Conservation (phyloP, 2,113 vertebrate genomes). For the Phrynosoma blainvillii region DNA sequence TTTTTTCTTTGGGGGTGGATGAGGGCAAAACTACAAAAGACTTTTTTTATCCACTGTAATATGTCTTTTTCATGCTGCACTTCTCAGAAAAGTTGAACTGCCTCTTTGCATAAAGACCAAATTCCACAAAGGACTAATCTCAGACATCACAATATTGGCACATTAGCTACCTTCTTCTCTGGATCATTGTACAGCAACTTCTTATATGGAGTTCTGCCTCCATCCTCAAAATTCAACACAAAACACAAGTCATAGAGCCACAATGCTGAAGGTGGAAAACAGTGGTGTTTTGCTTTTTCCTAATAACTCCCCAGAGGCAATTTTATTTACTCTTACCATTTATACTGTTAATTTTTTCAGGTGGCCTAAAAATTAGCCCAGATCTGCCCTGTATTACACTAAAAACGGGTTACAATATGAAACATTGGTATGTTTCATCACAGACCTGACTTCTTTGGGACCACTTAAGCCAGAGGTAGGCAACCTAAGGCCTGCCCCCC, state of each 20-base stretch:
- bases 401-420: background rate
- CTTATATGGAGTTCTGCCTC: background rate
- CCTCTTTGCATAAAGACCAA: conserved; percentile 55
- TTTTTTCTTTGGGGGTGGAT: conserved; percentile 51
- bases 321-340: background rate
- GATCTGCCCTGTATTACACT: background rate
- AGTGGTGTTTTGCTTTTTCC: background rate
- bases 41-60: conserved; percentile 57
- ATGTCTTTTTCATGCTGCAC: conserved; percentile 68
- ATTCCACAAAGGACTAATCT: background rate
- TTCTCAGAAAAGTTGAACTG: conserved; percentile 59
- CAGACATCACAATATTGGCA: background rate
- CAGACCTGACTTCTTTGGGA: conserved; percentile 1
- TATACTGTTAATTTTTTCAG: background rate
- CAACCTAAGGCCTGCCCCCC: too few species aligned
- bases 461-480: background rate
- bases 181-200: background rate
- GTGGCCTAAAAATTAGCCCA: background rate
- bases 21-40: conserved; percentile 56
- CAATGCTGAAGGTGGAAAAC: background rate
- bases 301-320: background rate
- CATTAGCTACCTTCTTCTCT: background rate
- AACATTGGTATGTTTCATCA: background rate
- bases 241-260: background rate
- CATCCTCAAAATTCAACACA: background rate